phyloP scores from a whole-genome alignment of 2,113 vertebrate genomes.

The Megaceryle maxima region DNA sequence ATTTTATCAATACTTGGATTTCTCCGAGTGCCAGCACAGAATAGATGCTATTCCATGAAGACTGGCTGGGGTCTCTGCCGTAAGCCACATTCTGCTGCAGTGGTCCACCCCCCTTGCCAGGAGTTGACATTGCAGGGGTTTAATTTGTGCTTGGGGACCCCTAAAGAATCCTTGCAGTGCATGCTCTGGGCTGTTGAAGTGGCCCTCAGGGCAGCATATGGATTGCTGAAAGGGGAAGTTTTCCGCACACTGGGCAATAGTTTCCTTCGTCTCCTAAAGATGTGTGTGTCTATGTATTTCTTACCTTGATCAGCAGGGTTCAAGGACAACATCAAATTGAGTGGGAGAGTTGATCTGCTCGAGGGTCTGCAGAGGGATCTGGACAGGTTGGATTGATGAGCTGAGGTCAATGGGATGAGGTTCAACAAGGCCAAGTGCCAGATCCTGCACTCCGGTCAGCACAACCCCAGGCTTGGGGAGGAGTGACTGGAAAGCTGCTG shows the following conservation, averaged over 20 bases:
- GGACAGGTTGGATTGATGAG: too few relatives aligned
- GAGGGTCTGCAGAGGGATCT: too few relatives aligned
- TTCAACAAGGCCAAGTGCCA: too few relatives aligned
- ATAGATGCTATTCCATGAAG: background rate
- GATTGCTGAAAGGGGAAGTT: background rate
- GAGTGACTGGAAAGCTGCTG: too few relatives aligned
- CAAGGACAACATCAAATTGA: background rate
- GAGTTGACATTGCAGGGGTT: background rate
- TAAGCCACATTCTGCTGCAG: background rate
- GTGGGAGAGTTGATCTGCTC: too few relatives aligned
- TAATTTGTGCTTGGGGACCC: background rate
- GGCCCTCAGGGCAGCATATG: background rate
- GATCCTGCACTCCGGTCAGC: too few relatives aligned
- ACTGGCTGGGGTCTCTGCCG: accelerated
- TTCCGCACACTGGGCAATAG: background rate
- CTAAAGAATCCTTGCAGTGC: background rate
- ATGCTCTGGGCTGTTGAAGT: background rate
- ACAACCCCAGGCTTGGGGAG: too few relatives aligned
- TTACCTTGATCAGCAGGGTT: background rate
- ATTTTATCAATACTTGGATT: background rate
- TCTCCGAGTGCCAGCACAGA: background rate
- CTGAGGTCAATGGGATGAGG: too few relatives aligned
- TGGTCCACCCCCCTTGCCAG: background rate
- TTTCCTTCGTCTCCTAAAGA: background rate
- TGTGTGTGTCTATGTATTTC: background rate